Evolutionary conservation across 2,797 vertebrate species (phyloP), one percentile per base, ranked within the genome.

Genomic region (Ctenosaura bakeri): DNA sequence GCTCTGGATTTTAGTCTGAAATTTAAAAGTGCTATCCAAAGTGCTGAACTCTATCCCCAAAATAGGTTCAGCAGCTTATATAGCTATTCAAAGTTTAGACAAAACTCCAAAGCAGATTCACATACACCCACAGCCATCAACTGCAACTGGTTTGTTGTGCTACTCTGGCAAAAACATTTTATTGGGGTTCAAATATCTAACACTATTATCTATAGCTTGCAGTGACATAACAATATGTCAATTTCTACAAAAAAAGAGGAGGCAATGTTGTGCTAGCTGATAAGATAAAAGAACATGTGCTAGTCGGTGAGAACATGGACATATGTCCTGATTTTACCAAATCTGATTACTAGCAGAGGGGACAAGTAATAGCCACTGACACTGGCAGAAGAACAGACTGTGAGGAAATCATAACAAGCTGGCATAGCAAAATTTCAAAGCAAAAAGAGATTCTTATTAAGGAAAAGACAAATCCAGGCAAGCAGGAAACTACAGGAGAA

Each of bases 371-470:
- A 89, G 66, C 85, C 91, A 95, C 13, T 54, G 56, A 89, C 0
- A 22, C 2, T 3, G 12, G n/a, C 81, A 86, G 35, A 42, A 22
- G 59, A 59, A 50, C 87, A 79, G 78, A 59, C 80, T 91, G 88
- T 52, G 83, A 94, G 89, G 46, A 91, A 95, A 90, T 29, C 54
- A 46, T 95, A 92, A 10, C 52, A 79, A 90, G 73, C 38, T 84
- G 38, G 88, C 86, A 95, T 95, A 95, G 90, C 93, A 90, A 56
- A 74, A 94, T 79, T 20, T 10, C 74, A 78, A 93, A 9, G 14
- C 0, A 83, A 88, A 90, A 94, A 94, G 16, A 18, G 86, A 80
- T 66, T 35, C 0, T 9, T 50, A 24, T 24, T 56, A 88, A 66
- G 38, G 12, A 71, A 92, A 92, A 79, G 20, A 89, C 8, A 88